Evolutionary conservation across 1,140 invertebrate species (phyloP), one percentile per base, ranked within the genome.

Genomic region (Lepidurus couesii): DNA sequence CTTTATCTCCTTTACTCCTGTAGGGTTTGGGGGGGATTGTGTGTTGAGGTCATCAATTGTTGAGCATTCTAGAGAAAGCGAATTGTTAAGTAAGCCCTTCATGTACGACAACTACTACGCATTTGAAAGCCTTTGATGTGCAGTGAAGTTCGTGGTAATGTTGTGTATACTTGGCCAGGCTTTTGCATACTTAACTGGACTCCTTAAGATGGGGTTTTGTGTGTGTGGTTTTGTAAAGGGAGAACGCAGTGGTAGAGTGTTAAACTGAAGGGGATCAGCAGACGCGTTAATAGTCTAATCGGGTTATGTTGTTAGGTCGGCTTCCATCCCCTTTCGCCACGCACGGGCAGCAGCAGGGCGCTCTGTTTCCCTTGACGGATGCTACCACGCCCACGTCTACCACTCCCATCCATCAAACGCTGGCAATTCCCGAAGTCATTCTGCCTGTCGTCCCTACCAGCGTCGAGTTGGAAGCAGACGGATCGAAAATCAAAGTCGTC

Each of bases 391-490:
- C 53, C 21, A 77, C 76, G 44, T 65, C 76, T 16, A 26, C 75
- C 75, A 24, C 42, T 21, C 44, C 44, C 42, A 44, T 34, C 76
- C 43, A n/a, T 44, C 42, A 76, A 42, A 53, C 76, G 44, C 42
- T 42, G 34, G 24, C 76, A 42, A 65, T 53, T 77, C 76, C 65
- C 45, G 75, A 34, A 65, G 53, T 7, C 42, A 45, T 43, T 44
- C 44, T 11, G 75, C 42, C 24, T 44, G 44, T 76, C 42, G 42
- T 76, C 75, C 75, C 75, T 24, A 76, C 45, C 75, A 44, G 13
- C 75, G 2, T 74, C 13, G 78, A 79, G 47, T 47, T 79, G 74
- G 78, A 79, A 45, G 78, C 78, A 21, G 74, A 79, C 21, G 74
- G 78, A 74, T 79, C 44, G n/a, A 74, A 75, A 34, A 45, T 43